Percentiles rank a stretch among this genome's conserved stretches.
These are phyloP conservation scores for Celastrina argiolus DNA, from an alignment of 2,888 invertebrate species.

Conservation along the genomic window DNA sequence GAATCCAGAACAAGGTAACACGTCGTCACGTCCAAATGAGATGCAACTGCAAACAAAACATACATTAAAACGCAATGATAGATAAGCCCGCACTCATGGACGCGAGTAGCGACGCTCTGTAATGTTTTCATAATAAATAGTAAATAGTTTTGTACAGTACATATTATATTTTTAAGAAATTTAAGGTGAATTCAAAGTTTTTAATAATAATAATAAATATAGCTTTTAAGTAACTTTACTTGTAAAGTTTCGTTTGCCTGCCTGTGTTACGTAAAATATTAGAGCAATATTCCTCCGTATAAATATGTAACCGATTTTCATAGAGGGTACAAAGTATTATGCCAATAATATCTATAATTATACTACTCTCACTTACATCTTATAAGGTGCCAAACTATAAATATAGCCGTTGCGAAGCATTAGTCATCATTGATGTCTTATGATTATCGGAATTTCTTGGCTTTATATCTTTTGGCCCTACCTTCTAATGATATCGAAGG, in stretches of 20 bases:
- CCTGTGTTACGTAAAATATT: too few species aligned
- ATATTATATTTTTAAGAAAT: too few species aligned
- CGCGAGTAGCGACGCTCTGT: slow-evolving; percentile 2
- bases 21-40: slow-evolving; percentile 1
- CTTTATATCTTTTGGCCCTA: neutral
- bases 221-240: too few species aligned
- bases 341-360: neutral
- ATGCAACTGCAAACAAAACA: slow-evolving; percentile 17
- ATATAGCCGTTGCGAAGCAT: neutral
- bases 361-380: neutral
- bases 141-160: too few species aligned
- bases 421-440: neutral
- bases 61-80: neutral
- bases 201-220: too few species aligned
- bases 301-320: too few species aligned
- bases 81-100: neutral
- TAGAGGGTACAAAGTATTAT: too few species aligned
- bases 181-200: too few species aligned
- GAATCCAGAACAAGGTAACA: slow-evolving; percentile 18
- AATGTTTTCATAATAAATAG: too few species aligned
- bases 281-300: too few species aligned
- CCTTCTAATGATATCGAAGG: neutral
- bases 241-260: too few species aligned
- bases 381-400: neutral
- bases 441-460: neutral